Evolutionary conservation across 2,797 vertebrate species (phyloP).

Genomic region (Lacerta viridis): DNA sequence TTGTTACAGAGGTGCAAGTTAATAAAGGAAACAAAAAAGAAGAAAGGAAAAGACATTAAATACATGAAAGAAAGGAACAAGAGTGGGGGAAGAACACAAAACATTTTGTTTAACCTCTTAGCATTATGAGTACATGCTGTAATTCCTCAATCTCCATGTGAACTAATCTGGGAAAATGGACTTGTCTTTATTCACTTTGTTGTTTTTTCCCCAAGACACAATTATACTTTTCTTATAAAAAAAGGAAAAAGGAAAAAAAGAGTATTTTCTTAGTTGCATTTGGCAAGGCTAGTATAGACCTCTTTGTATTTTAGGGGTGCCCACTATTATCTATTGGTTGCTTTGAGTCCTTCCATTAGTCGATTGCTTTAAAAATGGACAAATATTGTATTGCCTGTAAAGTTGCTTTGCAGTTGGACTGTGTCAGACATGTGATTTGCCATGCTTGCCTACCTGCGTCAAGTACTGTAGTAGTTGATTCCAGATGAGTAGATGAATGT

Average conservation of each 20-base stretch:
- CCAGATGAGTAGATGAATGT: not conserved
- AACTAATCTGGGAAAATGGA: not conserved
- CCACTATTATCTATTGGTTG: not conserved
- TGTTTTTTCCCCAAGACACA: not conserved
- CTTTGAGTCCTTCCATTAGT: not conserved
- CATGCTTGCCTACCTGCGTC: not conserved
- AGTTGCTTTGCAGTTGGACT: not conserved
- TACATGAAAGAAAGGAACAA: not conserved
- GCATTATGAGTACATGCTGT: not conserved
- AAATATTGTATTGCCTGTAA: not conserved
- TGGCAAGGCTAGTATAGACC: not conserved
- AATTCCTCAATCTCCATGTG: not conserved
- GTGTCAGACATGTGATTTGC: not conserved
- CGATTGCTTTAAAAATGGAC: conserved; percentile 4
- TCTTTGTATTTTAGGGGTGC: not conserved
- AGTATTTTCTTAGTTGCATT: not conserved
- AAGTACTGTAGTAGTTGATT: not conserved
- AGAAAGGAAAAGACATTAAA: not conserved
- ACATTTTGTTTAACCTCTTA: not conserved
- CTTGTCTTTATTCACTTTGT: not conserved
- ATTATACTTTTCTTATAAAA: too few species aligned
- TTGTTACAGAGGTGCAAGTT: not conserved
- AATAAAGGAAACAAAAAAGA: not conserved
- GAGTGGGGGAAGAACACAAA: not conserved
- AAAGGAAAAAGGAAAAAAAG: not conserved